phyloP scores from a whole-genome alignment of 2,113 vertebrate genomes.

The Malurus elegans region DNA sequence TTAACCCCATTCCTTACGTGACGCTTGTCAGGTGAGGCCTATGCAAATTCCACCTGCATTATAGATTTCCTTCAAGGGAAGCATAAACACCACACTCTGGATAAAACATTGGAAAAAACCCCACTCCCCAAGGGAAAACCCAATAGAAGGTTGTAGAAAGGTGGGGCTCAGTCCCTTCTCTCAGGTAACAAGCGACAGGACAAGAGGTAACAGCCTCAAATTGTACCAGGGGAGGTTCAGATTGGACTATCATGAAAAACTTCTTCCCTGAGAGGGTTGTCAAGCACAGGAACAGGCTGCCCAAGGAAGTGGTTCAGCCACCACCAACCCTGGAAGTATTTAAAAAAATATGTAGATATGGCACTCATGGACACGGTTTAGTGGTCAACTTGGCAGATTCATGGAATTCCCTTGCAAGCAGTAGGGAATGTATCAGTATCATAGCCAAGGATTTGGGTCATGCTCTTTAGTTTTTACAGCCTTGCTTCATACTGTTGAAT shows the following conservation, averaged over 20 bases:
- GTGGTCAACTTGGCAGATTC: neutral
- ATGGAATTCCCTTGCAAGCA: neutral
- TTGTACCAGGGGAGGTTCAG: neutral
- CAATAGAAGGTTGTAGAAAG: neutral
- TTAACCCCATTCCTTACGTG: slow-evolving; percentile 62
- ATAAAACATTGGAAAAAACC: neutral
- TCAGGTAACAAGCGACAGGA: rapidly evolving
- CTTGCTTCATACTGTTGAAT: neutral
- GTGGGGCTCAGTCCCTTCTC: neutral
- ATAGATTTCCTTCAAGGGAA: neutral
- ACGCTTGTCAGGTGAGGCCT: slow-evolving; percentile 27
- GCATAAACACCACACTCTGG: neutral
- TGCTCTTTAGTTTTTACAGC: neutral
- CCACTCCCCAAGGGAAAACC: neutral
- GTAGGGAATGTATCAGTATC: neutral
- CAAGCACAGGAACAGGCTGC: neutral
- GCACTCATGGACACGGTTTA: neutral
- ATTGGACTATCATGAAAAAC: neutral
- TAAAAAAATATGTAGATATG: neutral
- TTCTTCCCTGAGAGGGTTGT: neutral
- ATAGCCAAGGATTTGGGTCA: neutral
- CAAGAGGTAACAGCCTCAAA: neutral
- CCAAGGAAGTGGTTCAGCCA: neutral
- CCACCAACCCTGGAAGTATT: neutral
- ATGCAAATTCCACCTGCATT: slow-evolving; percentile 27